These are phyloP conservation scores for Cirrhinus molitorella DNA, from an alignment of 2,797 vertebrate species.

Conservation along the genomic window DNA sequence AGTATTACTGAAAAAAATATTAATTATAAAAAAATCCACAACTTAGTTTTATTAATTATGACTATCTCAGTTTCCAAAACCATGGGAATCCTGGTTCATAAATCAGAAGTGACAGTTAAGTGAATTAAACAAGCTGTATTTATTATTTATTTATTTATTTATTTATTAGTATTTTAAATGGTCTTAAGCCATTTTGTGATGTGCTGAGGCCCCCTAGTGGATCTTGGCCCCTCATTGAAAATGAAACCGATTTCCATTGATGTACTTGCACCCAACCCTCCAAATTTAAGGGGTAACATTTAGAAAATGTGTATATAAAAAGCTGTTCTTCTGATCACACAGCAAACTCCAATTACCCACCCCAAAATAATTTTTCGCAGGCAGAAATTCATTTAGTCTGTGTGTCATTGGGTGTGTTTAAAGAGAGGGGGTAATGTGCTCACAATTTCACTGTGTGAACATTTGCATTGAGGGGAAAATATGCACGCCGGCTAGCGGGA, in stretches of 20 bases:
- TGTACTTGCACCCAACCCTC: slow-evolving; percentile 2
- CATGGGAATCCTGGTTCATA: neutral
- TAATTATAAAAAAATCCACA: no score
- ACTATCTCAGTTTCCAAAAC: neutral
- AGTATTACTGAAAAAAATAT: no score
- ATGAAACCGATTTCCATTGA: slow-evolving; percentile 37
- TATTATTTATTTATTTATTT: no score
- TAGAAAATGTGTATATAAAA: slow-evolving; percentile 61
- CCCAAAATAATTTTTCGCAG: slow-evolving; percentile 57
- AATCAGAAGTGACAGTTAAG: neutral
- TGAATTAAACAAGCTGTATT: no score
- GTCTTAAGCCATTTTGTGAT: neutral
- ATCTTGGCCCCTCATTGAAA: neutral
- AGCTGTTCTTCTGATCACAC: slow-evolving; percentile 74
- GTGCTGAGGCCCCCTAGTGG: neutral
- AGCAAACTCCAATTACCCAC: slow-evolving; percentile 49
- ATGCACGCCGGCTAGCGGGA: slow-evolving; percentile 81
- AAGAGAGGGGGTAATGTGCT: slow-evolving; percentile 76
- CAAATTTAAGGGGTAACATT: neutral
- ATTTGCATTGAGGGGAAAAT: slow-evolving; percentile 84
- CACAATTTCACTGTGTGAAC: slow-evolving; percentile 76
- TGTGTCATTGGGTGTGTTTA: slow-evolving; percentile 73
- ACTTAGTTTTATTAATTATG: no score
- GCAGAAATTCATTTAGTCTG: slow-evolving; percentile 76
- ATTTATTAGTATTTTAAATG: neutral